Evolutionary conservation across 37 sponge, comb jelly and placozoan species (phyloP).

Genomic region (Cladorhizidae sp.): DNA sequence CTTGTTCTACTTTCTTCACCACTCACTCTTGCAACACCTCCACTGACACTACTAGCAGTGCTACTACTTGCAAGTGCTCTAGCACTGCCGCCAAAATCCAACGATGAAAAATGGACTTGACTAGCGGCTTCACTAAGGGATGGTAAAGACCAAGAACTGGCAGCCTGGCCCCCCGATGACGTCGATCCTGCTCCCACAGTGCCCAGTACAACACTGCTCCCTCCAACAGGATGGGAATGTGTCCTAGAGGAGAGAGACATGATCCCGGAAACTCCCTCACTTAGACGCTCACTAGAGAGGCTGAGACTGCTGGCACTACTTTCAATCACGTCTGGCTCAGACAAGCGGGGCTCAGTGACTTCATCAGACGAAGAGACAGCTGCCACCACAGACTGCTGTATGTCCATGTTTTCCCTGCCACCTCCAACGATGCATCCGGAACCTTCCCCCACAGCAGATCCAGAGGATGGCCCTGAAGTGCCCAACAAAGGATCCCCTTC

Average conservation of each 20-base stretch:
- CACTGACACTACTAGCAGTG: not conserved
- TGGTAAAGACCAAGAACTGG: not conserved
- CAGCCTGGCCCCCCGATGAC: not conserved
- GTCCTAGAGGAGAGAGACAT: not conserved
- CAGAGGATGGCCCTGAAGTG: not conserved
- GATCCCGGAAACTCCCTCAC: conserved; percentile 3
- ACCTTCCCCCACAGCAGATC: not conserved
- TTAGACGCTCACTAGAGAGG: conserved; percentile 37
- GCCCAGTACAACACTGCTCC: not conserved
- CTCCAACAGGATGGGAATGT: not conserved
- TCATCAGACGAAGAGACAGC: not conserved
- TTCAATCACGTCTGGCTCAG: conserved; percentile 21
- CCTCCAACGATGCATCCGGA: not conserved
- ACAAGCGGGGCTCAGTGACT: conserved; percentile 6
- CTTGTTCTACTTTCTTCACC: not conserved
- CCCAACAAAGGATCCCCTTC: not conserved
- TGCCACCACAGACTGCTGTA: conserved; percentile 12
- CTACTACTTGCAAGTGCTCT: not conserved
- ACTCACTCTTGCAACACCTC: not conserved
- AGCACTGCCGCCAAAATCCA: conserved; percentile 3
- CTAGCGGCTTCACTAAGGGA: no score
- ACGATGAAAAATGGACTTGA: not conserved
- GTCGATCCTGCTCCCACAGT: not conserved
- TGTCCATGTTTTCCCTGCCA: conserved; percentile 9
- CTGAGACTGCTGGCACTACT: conserved; percentile 26